Percentiles rank a stretch among this genome's conserved stretches.
These are phyloP conservation scores for Xestia sexstrigata DNA, from an alignment of 2,888 invertebrate species.

Conservation along the genomic window DNA sequence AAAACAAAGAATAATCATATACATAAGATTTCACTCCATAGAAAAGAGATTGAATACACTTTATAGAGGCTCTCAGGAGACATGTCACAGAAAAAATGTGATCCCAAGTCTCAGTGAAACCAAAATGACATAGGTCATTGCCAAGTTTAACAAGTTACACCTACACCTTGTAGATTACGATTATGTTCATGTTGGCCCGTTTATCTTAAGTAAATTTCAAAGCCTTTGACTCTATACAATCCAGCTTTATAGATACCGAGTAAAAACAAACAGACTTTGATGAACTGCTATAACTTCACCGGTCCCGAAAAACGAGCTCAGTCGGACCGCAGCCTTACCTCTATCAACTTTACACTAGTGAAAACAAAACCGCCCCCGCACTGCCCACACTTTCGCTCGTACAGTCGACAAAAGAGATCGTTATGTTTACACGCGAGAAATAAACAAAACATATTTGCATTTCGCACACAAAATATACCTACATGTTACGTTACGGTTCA, in stretches of 20 bases:
- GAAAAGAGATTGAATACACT: neutral
- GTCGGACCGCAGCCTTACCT: slow-evolving; percentile 20
- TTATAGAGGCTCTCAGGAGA: neutral
- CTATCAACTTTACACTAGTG: slow-evolving; percentile 64
- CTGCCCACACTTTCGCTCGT: slow-evolving; percentile 56
- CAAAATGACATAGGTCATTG: neutral
- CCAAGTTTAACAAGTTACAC: neutral
- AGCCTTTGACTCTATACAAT: neutral
- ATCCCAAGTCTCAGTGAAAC: neutral
- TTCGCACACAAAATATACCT: neutral
- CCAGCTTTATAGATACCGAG: neutral
- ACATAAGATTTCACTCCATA: neutral
- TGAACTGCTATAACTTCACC: neutral
- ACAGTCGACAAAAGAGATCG: slow-evolving; percentile 37
- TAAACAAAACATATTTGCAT: slow-evolving; percentile 40
- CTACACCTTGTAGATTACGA: neutral
- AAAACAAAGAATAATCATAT: neutral
- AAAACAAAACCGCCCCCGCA: slow-evolving; percentile 82
- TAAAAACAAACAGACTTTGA: neutral
- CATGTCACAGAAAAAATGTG: neutral
- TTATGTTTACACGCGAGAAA: slow-evolving; percentile 5
- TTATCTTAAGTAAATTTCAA: neutral
- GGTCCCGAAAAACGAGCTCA: neutral
- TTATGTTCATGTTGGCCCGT: neutral
- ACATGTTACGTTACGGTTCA: too few relatives aligned